A percentile compares a stretch with the other conserved stretches of the same genome.
These are phyloP conservation scores for Archaeoteleia sp. DNA, from an alignment of 2,888 invertebrate species.

Conservation along the genomic window DNA sequence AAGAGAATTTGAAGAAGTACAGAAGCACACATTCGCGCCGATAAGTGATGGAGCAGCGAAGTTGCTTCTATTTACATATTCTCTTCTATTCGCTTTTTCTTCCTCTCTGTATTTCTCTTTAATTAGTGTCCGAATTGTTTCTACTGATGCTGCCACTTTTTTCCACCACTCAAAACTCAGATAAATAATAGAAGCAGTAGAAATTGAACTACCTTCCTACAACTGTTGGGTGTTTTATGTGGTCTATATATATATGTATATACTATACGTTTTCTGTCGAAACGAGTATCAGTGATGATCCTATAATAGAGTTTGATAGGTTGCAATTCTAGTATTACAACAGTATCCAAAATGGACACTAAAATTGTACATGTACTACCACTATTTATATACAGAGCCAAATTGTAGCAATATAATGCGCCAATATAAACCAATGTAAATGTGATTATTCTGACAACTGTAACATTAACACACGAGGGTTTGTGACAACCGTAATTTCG, in stretches of 20 bases:
- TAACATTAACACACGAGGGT: no score
- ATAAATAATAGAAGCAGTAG: constrained; percentile 14
- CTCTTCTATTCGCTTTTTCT: constrained; percentile 16
- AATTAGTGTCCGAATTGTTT: constrained; percentile 39
- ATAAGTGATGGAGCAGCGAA: constrained; percentile 36
- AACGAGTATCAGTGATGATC: background rate
- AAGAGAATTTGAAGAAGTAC: no score
- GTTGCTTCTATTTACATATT: constrained; percentile 21
- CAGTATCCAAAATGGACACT: no score
- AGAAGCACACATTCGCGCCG: constrained; percentile 25
- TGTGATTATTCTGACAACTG: no score
- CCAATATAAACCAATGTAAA: no score
- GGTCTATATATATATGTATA: constrained; percentile 1
- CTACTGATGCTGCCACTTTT: background rate
- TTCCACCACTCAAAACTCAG: constrained; percentile 7
- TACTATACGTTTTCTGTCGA: constrained; percentile 1
- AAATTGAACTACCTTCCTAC: background rate
- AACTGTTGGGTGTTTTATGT: background rate
- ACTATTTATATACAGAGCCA: no score
- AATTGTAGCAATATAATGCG: no score
- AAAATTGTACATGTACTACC: no score
- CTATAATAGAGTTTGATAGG: constrained; percentile 7
- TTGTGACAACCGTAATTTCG: no score
- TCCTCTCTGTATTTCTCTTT: constrained; percentile 16
- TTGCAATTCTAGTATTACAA: no score